phyloP scores from a whole-genome alignment of 2,113 vertebrate species.

The Crypturellus undulatus region DNA sequence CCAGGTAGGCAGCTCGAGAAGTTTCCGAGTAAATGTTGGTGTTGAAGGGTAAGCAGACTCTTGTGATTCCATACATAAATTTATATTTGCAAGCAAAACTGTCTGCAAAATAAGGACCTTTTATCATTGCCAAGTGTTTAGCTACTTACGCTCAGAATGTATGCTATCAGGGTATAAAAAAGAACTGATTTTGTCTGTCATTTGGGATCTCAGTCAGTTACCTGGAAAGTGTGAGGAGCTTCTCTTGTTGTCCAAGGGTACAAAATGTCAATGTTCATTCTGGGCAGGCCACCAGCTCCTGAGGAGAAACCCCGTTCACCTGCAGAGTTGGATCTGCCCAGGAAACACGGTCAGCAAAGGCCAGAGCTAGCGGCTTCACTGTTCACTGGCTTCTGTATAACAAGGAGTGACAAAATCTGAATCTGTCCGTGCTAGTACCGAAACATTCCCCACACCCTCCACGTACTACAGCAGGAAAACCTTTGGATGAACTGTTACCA shows the following conservation, averaged over 20 bases:
- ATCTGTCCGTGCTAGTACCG: not conserved
- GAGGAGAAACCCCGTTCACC: not conserved
- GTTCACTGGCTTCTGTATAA: not conserved
- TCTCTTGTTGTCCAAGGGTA: not conserved
- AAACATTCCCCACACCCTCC: not conserved
- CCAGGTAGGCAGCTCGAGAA: conserved; percentile 79
- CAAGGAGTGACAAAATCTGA: not conserved
- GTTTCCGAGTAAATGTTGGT: not conserved
- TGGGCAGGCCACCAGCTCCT: conserved; percentile 46
- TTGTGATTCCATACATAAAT: not conserved
- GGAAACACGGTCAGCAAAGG: not conserved
- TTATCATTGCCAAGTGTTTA: not conserved
- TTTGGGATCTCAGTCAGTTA: not conserved
- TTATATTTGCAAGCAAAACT: not conserved
- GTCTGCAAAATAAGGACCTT: not conserved
- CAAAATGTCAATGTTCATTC: not conserved
- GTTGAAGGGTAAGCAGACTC: not conserved
- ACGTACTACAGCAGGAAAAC: not conserved
- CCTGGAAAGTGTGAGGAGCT: conserved; percentile 7
- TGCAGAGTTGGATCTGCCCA: not conserved
- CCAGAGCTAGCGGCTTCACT: conserved; percentile 21
- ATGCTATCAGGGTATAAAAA: accelerated
- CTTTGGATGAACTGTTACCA: not conserved
- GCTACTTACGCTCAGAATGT: not conserved
- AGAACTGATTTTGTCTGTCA: not conserved